Conservation (phyloP, 2,888 invertebrate genomes). For the Fissipunctia ypsillon region DNA sequence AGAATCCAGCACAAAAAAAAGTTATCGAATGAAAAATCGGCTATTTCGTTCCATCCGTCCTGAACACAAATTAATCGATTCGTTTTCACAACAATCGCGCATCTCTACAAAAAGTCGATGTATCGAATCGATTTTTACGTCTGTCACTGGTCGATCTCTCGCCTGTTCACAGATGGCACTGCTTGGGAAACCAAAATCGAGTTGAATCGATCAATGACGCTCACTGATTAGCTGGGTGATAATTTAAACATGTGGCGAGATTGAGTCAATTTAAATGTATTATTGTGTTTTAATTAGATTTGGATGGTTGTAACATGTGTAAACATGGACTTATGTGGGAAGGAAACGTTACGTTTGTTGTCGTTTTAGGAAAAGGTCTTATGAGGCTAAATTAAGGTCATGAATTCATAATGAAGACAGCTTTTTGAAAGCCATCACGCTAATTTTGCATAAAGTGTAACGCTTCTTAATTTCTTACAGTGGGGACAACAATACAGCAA, state of each 20-base stretch:
- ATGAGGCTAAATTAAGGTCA: no score
- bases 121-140: conserved; percentile 83
- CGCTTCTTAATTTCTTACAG: not conserved
- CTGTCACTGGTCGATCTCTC: conserved; percentile 80
- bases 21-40: conserved; percentile 62
- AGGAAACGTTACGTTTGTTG: conserved; percentile 20
- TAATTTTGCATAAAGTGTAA: not conserved
- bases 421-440: not conserved
- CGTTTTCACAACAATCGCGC: conserved; percentile 72
- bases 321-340: conserved; percentile 55
- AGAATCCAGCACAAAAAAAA: conserved; percentile 35
- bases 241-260: conserved; percentile 78
- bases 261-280: conserved; percentile 72
- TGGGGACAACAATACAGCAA: not conserved
- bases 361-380: not conserved
- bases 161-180: conserved; percentile 83
- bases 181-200: conserved; percentile 74
- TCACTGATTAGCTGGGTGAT: conserved; percentile 75
- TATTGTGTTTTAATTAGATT: conserved; percentile 75
- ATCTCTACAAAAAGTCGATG: conserved; percentile 79
- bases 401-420: no score
- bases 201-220: conserved; percentile 71
- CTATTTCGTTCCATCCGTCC: conserved; percentile 68
- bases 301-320: conserved; percentile 70
- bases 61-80: conserved; percentile 69